These are phyloP conservation scores for Mesochorus sp. DNA, from an alignment of 2,888 invertebrate species.

Conservation along the genomic window DNA sequence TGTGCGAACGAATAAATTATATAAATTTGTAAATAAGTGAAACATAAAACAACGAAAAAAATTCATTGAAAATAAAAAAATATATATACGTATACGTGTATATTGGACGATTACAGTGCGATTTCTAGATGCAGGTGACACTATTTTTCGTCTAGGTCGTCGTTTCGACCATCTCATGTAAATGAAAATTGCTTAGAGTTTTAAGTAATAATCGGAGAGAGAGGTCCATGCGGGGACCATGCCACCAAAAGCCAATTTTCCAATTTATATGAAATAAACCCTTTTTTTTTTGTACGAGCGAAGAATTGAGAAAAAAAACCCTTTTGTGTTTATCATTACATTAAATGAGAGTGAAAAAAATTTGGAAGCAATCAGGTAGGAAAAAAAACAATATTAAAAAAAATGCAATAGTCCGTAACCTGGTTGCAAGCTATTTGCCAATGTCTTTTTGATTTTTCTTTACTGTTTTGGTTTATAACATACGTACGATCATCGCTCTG, in stretches of 20 bases:
- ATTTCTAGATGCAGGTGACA: constrained; percentile 50
- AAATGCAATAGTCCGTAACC: constrained; percentile 74
- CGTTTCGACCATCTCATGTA: constrained; percentile 66
- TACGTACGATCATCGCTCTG: constrained; percentile 60
- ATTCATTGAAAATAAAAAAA: constrained; percentile 3
- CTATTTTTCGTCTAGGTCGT: constrained; percentile 52
- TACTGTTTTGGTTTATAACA: constrained; percentile 22
- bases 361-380: constrained; percentile 24
- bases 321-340: constrained; percentile 54
- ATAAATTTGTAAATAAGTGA: neutral
- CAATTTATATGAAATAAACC: constrained; percentile 51
- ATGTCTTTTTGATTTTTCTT: constrained; percentile 15
- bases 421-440: constrained; percentile 70
- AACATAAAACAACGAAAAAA: neutral
- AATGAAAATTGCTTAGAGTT: constrained; percentile 33
- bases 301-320: constrained; percentile 55
- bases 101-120: constrained; percentile 47
- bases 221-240: constrained; percentile 75
- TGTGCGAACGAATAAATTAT: constrained; percentile 29
- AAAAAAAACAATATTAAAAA: constrained; percentile 60
- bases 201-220: too few species aligned
- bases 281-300: neutral
- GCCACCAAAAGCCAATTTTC: constrained; percentile 71
- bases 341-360: constrained; percentile 40
- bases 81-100: neutral